Evolutionary conservation across 2,888 invertebrate species (phyloP).

Genomic region (Philopedon plagiatum): DNA sequence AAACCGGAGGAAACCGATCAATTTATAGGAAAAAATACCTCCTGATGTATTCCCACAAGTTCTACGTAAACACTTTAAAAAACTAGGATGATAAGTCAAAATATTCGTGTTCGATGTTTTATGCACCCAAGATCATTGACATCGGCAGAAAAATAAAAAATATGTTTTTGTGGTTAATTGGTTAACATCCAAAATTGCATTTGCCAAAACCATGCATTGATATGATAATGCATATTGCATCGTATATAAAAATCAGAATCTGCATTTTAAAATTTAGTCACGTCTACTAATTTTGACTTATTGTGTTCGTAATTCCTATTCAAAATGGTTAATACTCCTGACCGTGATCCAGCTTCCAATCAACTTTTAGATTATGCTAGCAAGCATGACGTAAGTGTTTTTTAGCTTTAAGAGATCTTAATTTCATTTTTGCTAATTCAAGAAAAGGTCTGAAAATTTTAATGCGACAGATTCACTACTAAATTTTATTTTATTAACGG

Average conservation of each 20-base stretch:
- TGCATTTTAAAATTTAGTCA: conserved; percentile 78
- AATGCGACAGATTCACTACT: no score
- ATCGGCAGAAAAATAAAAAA: not conserved
- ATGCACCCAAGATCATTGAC: no score
- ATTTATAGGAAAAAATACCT: no score
- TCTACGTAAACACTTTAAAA: no score
- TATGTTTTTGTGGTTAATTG: not conserved
- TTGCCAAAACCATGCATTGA: conserved; percentile 84
- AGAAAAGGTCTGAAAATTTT: no score
- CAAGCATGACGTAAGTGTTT: conserved; percentile 59
- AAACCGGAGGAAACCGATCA: no score
- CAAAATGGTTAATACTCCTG: not conserved
- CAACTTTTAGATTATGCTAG: conserved; percentile 61
- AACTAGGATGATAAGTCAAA: no score
- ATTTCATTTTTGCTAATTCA: no score
- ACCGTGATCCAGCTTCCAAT: conserved; percentile 58
- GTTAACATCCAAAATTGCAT: not conserved
- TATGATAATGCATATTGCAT: conserved; percentile 73
- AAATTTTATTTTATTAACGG: no score
- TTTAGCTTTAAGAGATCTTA: no score
- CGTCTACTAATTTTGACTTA: not conserved
- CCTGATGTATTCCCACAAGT: no score
- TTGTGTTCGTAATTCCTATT: not conserved
- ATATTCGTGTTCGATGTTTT: no score
- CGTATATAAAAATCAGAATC: conserved; percentile 83